phyloP scores from a whole-genome alignment of 2,888 invertebrate species.

The Brenthis hecate region DNA sequence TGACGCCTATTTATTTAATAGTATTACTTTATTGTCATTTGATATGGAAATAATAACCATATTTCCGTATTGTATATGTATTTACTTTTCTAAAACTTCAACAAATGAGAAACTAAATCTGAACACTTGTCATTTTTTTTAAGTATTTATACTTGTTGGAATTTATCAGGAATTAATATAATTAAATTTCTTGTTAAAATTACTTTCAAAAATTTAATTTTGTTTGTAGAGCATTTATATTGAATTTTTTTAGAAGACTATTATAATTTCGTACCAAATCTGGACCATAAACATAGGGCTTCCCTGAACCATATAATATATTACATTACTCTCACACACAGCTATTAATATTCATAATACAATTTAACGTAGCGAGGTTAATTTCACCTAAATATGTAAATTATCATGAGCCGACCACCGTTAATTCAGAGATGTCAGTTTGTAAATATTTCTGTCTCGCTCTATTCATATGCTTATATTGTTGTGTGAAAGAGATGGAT shows the following conservation, averaged over 20 bases:
- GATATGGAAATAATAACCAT: too few species aligned
- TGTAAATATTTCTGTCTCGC: constrained; percentile 67
- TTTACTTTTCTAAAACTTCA: too few species aligned
- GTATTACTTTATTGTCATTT: too few species aligned
- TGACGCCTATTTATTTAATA: too few species aligned
- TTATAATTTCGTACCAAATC: constrained; percentile 53
- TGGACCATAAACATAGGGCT: constrained; percentile 64
- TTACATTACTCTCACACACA: constrained; percentile 63
- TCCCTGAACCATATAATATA: constrained; percentile 63
- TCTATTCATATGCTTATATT: constrained; percentile 37
- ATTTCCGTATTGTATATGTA: too few species aligned
- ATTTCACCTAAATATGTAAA: constrained; percentile 84
- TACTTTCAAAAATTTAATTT: too few species aligned
- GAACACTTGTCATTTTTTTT: too few species aligned
- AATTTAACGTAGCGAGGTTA: constrained; percentile 81
- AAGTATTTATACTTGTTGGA: too few species aligned
- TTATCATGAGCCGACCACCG: constrained; percentile 83
- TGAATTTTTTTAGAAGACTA: constrained; percentile 34
- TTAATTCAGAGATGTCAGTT: constrained; percentile 80
- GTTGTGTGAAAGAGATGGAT: constrained; percentile 51
- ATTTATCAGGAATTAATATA: too few species aligned
- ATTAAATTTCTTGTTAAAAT: too few species aligned
- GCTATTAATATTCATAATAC: constrained; percentile 82
- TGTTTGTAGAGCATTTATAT: not conserved
- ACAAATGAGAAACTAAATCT: too few species aligned